Evolutionary conservation across 1,140 invertebrate genomes (phyloP), one percentile per base, ranked within the genome.

Genomic region (Panulirus ornatus): DNA sequence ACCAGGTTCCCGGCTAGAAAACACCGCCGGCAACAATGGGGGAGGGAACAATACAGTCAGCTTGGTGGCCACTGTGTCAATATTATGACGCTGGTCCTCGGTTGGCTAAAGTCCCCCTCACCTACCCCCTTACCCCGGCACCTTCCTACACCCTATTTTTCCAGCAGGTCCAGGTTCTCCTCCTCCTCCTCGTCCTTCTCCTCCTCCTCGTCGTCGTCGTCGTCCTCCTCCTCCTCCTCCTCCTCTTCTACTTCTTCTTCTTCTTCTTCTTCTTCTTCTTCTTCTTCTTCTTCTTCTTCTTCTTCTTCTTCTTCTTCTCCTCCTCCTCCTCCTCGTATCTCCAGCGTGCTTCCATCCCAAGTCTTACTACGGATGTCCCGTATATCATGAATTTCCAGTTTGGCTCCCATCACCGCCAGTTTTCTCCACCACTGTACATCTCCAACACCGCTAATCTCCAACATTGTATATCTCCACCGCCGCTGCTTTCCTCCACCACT

Each of bases 61-160:
- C 51, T 19, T 1, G 30, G 47, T 11, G 14, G 38, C 78, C 78
- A 58, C 78, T 81, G 47, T 81, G 76, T 58, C 47, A 81, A 81
- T 81, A 81, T 84, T 71, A 51, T 84, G 63, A 71, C 63, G 70
- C 27, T 5, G 73, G 5, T 2, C 16, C 36, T 3, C 22, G 38
- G 2, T 30, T 44, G 5, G 44, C 22, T 19, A 11, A 1, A 51
- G 27, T 16, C 38, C 22, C 66, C 30, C 0, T 27, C 16, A 11
- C 34, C 58, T 63, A 14, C 30, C 78, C 27, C 11, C 51, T 2
- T 5, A 11, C 5, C 30, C 51, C n/a, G 3, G 2, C n/a, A 8
- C 36, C 19, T 14, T 22, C 51, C 40, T 16, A 9, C 44, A 3
- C 40, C 1, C 6, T 58, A 30, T 16, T 42, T 47, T 42, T 71